Percentiles rank a stretch among this genome's conserved stretches.
Conservation (phyloP, 2,888 invertebrate genomes). For the Parelbella ahira region DNA sequence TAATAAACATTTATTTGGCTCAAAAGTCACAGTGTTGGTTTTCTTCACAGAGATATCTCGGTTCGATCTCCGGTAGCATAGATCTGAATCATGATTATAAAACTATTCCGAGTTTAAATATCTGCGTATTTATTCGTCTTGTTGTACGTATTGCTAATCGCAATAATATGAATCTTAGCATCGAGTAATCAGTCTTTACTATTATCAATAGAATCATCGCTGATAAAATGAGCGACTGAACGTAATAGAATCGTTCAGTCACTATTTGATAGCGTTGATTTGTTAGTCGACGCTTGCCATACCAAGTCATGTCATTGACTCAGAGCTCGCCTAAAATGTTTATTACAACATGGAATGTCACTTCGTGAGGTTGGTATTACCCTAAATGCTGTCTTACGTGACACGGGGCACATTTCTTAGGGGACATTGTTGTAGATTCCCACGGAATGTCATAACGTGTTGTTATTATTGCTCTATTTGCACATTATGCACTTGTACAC, state of each 20-base stretch:
- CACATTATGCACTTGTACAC: conserved; percentile 42
- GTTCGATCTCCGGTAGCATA: too few species aligned
- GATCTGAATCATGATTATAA: too few species aligned
- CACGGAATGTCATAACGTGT: conserved; percentile 65
- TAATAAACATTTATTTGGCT: too few species aligned
- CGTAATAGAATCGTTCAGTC: conserved; percentile 9
- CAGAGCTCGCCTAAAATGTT: conserved; percentile 19
- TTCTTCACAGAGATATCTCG: too few species aligned
- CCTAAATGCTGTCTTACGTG: conserved; percentile 22
- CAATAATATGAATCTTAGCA: too few species aligned
- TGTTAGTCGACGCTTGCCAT: conserved; percentile 1
- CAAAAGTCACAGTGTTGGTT: too few species aligned
- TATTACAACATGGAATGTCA: conserved; percentile 25
- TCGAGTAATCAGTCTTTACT: too few species aligned
- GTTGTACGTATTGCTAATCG: too few species aligned
- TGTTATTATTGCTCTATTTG: conserved; percentile 42
- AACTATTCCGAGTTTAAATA: too few species aligned
- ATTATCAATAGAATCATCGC: too few species aligned
- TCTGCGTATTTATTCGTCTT: too few species aligned
- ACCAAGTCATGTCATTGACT: conserved; percentile 20
- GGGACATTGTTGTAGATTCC: conserved; percentile 40
- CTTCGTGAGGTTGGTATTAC: conserved; percentile 25
- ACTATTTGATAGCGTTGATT: conserved; percentile 8
- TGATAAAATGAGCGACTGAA: conserved; percentile 1
- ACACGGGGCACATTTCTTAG: conserved; percentile 11